Evolutionary conservation across 2,888 invertebrate species (phyloP).

Genomic region (Scrobipalpa costella): DNA sequence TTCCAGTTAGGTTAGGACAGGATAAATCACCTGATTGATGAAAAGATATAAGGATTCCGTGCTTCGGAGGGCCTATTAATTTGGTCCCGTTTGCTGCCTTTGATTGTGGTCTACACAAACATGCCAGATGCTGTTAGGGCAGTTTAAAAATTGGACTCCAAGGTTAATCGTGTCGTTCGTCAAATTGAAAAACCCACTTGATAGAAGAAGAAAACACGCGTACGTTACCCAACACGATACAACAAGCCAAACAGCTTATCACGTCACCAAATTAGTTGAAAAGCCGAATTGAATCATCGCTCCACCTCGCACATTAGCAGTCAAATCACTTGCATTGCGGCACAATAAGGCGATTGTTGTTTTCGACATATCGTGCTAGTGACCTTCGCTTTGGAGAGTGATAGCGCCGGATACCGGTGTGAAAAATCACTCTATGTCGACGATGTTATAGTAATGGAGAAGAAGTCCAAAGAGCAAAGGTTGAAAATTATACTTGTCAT

Average conservation of each 20-base stretch:
- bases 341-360: constrained; percentile 25
- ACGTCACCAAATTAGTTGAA: background rate
- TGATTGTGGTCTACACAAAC: too few species aligned
- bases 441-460: background rate
- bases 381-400: constrained; percentile 32
- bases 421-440: background rate
- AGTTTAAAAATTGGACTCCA: too few species aligned
- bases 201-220: too few species aligned
- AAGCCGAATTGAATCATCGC: constrained; percentile 23
- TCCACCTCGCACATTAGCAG: constrained; percentile 12
- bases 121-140: too few species aligned
- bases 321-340: constrained; percentile 18
- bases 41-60: too few species aligned
- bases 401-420: constrained; percentile 20
- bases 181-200: too few species aligned
- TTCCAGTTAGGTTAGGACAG: too few species aligned
- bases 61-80: too few species aligned
- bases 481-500: background rate
- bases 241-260: constrained; percentile 12
- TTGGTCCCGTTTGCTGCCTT: too few species aligned
- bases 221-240: too few species aligned
- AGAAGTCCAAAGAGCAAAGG: background rate
- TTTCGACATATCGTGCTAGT: constrained; percentile 26
- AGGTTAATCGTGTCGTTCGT: too few species aligned
- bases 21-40: too few species aligned